Base-by-base conservation (phyloP, 2,888 invertebrate genomes). In the Drosophila seclusa region DNA sequence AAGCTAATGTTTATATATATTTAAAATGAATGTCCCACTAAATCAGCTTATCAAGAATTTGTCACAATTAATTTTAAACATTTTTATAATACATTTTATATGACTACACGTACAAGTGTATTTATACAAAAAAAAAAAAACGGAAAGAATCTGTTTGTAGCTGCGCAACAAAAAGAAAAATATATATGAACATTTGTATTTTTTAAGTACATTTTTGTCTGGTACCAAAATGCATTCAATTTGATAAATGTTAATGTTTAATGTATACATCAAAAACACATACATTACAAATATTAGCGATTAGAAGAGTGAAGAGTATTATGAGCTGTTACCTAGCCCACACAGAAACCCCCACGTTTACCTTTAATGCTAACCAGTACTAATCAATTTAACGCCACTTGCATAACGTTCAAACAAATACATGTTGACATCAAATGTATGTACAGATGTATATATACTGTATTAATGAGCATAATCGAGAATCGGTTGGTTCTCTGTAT, bases 181-280 rank as follows among this genome's bases (percentile, higher is more conserved):
- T 8, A 45, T 45, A 34, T 45, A 34, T n/a, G n/a, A 53, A 54
- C 32, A 71, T 71, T 67, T 80, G 77, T 88, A 83, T 87, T 75
- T 87, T 77, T 69, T 60, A 83, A 77, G 73, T 75, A 80, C 60
- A 60, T 82, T 67, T 85, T 80, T 76, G 68, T 85, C 80, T 77
- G 72, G 84, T 87, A 87, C 80, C 83, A 85, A 87, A 87, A 76
- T 87, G 80, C 90, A 89, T 85, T 89, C 86, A 87, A 75, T 87
- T 83, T 87, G 70, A 89, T 85, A 85, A 80, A 77, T 78, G 82
- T 78, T 79, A 42, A 78, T 73, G 71, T 71, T 76, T 64, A 58
- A 50, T 63, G 49, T 60, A 68, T 49, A 78, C 60, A 65, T 60
- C 40, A 29, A 38, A 38, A 65, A 66, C 58, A 75, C 34, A 59